phyloP scores from a whole-genome alignment of 64 coral and sea anemone genomes.

The Actinia equina region DNA sequence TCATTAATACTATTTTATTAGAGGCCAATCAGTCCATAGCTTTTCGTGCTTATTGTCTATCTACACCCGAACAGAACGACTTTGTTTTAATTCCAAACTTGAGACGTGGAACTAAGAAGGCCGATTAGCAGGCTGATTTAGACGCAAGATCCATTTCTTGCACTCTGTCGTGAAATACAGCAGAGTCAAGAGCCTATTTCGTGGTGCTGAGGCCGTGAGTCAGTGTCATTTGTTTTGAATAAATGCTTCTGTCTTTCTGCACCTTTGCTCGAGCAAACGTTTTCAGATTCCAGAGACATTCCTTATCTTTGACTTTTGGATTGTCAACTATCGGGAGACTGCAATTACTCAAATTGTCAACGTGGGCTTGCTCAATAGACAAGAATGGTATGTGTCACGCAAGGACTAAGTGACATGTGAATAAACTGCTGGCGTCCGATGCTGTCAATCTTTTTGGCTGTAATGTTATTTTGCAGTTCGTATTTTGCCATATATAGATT shows the following conservation, averaged over 20 bases:
- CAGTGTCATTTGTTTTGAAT: not conserved
- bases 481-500: not conserved
- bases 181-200: constrained; percentile 6
- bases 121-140: constrained; percentile 15
- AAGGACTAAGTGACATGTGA: not conserved
- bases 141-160: not conserved
- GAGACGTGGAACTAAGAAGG: constrained; percentile 23
- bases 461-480: not conserved
- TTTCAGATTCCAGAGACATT: constrained; percentile 18
- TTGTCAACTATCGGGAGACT: not conserved
- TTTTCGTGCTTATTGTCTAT: constrained; percentile 20
- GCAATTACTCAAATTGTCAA: constrained; percentile 20
- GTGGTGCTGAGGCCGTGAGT: not conserved
- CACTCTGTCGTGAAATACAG: constrained; percentile 4
- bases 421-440: not conserved
- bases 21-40: not conserved
- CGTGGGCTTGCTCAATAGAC: constrained; percentile 8
- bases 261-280: not conserved
- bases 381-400: constrained; percentile 16
- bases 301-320: not conserved
- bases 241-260: not conserved
- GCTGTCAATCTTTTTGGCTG: not conserved
- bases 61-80: constrained; percentile 19
- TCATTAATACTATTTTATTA: constrained; percentile 8
- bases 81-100: constrained; percentile 32